Conservation (phyloP, 2,113 vertebrate genomes). For the Cacatua alba region DNA sequence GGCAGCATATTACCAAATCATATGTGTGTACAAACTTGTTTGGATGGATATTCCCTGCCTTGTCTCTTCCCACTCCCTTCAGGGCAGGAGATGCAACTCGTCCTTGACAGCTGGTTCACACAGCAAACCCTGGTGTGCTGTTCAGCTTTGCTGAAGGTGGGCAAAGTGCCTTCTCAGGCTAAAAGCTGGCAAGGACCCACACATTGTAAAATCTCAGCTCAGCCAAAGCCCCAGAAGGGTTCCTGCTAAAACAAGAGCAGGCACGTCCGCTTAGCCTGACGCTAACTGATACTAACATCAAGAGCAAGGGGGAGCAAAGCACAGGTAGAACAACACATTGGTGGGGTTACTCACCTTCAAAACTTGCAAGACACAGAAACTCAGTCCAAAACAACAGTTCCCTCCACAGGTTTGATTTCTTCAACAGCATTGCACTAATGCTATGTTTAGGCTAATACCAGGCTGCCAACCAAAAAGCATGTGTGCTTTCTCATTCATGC, state of each 20-base stretch:
- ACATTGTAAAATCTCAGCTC: background rate
- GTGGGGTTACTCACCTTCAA: background rate
- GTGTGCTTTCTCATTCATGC: background rate
- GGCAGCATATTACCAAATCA: constrained; percentile 16
- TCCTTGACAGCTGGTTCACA: constrained; percentile 1
- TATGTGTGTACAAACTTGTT: constrained; percentile 60
- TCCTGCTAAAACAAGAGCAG: constrained; percentile 16
- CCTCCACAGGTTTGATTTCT: background rate
- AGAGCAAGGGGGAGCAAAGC: background rate
- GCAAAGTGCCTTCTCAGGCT: background rate
- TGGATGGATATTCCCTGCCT: constrained; percentile 16
- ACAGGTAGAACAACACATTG: constrained; percentile 1
- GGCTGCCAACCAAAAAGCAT: background rate
- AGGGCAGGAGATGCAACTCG: constrained; percentile 16
- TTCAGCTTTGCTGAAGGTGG: constrained; percentile 31
- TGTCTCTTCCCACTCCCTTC: background rate
- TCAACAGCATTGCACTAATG: background rate
- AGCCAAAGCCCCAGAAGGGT: constrained; percentile 14
- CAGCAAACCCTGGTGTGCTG: background rate
- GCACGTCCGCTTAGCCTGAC: background rate
- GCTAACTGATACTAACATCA: background rate
- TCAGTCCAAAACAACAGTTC: background rate
- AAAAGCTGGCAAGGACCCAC: background rate
- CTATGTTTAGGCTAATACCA: background rate
- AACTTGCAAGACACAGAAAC: background rate